Percentiles rank a stretch among this genome's conserved stretches.
Evolutionary conservation across 2,888 invertebrate species (phyloP).

Genomic region (Trachelus tabidus): DNA sequence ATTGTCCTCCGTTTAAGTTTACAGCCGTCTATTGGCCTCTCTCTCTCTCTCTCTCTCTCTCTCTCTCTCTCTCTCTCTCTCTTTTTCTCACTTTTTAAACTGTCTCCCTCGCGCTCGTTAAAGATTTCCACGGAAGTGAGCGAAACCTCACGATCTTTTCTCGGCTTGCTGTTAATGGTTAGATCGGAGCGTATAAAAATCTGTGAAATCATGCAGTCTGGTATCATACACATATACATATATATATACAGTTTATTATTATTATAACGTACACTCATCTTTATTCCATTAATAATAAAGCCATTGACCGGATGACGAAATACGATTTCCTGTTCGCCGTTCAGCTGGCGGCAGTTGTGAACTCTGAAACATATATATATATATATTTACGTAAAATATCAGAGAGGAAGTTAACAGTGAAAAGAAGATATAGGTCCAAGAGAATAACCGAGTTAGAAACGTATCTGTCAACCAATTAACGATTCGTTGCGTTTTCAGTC

Average conservation of each 20-base stretch:
- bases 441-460: constrained; percentile 6
- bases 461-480: constrained; percentile 45
- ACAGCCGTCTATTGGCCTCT: neutral
- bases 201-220: neutral
- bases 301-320: constrained; percentile 3
- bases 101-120: neutral
- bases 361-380: neutral
- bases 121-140: neutral
- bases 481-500: constrained; percentile 36
- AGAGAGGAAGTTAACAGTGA: neutral
- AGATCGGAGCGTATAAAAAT: neutral
- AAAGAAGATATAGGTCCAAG: neutral
- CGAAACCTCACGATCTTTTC: neutral
- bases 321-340: neutral
- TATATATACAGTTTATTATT: neutral
- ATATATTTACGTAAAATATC: neutral
- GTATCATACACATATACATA: no score
- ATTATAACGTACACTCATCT: neutral
- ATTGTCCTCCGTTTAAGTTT: neutral
- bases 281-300: neutral
- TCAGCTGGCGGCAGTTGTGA: neutral
- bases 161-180: neutral
- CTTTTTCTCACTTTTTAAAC: neutral
- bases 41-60: neutral
- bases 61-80: no score